Conservation (phyloP, 2,797 vertebrate genomes). For the Gymnopithys bicolor region DNA sequence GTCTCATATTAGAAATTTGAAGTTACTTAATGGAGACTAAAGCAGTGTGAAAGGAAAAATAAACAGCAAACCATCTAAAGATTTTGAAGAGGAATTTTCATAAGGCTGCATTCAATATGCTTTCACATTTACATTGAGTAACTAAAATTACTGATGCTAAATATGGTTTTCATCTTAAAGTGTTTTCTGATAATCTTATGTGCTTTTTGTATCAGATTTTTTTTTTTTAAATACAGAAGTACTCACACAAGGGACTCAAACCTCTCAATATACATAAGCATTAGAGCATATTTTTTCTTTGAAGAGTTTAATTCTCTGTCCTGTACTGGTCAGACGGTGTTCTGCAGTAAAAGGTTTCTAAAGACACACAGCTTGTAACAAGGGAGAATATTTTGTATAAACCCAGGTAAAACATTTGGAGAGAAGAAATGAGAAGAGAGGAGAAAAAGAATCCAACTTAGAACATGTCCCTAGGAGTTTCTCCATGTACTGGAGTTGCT, state of each 20-base stretch:
- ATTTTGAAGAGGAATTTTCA: background rate
- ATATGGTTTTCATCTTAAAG: background rate
- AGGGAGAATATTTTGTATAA: background rate
- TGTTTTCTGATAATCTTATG: background rate
- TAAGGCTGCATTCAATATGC: background rate
- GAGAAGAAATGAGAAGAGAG: background rate
- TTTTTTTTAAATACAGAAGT: background rate
- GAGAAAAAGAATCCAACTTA: background rate
- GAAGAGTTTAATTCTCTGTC: background rate
- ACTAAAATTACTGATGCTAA: background rate
- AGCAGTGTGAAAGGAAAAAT: background rate
- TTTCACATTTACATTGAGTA: background rate
- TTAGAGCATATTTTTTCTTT: background rate
- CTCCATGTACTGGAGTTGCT: rapidly evolving
- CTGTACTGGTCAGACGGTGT: background rate
- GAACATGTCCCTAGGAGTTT: background rate
- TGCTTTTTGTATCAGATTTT: background rate
- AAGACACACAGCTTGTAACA: background rate
- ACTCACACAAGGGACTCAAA: background rate
- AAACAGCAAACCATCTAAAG: background rate
- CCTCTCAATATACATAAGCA: background rate
- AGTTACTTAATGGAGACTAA: background rate
- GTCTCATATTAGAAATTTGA: background rate
- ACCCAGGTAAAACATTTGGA: background rate
- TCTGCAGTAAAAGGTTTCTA: background rate